Base-by-base conservation (phyloP, 2,113 vertebrate genomes). In the Pandion haliaetus region DNA sequence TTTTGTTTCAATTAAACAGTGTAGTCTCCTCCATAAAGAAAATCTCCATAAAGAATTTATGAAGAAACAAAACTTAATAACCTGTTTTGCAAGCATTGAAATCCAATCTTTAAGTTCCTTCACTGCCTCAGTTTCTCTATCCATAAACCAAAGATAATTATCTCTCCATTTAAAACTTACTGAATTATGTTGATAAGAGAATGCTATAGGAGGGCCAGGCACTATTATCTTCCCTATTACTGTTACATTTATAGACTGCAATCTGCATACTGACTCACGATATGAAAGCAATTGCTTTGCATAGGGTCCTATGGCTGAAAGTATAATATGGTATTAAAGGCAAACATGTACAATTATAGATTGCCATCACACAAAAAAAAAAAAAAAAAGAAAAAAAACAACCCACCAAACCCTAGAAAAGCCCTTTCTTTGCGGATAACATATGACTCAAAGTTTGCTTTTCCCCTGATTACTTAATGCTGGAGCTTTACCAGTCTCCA, bases 371-470 rank as follows among this genome's bases (percentile, higher is more conserved):
- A 94, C 11, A 9, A 58, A 8, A 45, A 32, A 34, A 17, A 23
- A 28, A 54, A 54, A 38, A 29, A 19, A 45, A 23, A 12, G 25
- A 26, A 24, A 32, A 24, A 31, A 13, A 1, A 0, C 57, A 34
- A 58, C 25, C 14, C 17, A 85, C 17, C 29, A 82, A 79, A 76
- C 70, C 38, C 3, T 50, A 65, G 28, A 83, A 85, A 92, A 82
- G 14, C 72, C 44, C 61, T 92, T 74, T 87, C 65, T 92, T 94
- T 96, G 65, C 8, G 4, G 58, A 83, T 95, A 96, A 82, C 94
- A 73, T 34, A 58, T 96, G 72, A 93, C 82, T 95, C 72, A 95
- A 96, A 95, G n/a, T 92, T 93, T 91, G 19, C 52, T 95, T 93
- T 97, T 94, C 50, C 84, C 26, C 69, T 85, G 61, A 81, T 57